phyloP scores from a whole-genome alignment of 2,797 vertebrate genomes.

The Argya squamiceps region DNA sequence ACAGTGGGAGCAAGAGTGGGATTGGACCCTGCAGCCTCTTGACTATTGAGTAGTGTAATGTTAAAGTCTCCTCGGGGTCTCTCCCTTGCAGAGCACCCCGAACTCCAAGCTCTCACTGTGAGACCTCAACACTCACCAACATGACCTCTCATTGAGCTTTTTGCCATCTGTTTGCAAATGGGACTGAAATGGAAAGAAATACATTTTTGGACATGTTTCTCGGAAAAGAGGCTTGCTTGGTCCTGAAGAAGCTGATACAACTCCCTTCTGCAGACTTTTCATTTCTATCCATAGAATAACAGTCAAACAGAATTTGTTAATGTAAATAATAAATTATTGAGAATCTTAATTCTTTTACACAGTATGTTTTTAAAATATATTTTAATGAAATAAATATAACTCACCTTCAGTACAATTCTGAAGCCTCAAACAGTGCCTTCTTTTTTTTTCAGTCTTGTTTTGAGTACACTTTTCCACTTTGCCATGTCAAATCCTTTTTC shows the following conservation, averaged over 20 bases:
- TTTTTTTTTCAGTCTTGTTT: background rate
- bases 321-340: conserved; percentile 89
- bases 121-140: background rate
- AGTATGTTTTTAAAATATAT: conserved; percentile 79
- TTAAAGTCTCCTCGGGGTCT: background rate
- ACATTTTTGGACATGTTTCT: background rate
- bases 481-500: background rate
- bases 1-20: background rate
- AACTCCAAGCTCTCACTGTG: background rate
- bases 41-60: background rate
- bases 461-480: background rate
- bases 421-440: background rate
- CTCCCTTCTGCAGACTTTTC: background rate
- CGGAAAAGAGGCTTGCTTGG: background rate
- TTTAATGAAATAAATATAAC: conserved; percentile 82
- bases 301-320: conserved; percentile 65
- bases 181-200: background rate
- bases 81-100: background rate
- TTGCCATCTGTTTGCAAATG: background rate
- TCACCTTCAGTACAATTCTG: conserved; percentile 36
- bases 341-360: conserved; percentile 81
- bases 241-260: background rate
- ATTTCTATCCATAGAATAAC: conserved; percentile 60
- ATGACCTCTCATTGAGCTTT: background rate
- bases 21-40: background rate